Conservation (phyloP, 2,113 vertebrate genomes). For the Hoplias malabaricus region DNA sequence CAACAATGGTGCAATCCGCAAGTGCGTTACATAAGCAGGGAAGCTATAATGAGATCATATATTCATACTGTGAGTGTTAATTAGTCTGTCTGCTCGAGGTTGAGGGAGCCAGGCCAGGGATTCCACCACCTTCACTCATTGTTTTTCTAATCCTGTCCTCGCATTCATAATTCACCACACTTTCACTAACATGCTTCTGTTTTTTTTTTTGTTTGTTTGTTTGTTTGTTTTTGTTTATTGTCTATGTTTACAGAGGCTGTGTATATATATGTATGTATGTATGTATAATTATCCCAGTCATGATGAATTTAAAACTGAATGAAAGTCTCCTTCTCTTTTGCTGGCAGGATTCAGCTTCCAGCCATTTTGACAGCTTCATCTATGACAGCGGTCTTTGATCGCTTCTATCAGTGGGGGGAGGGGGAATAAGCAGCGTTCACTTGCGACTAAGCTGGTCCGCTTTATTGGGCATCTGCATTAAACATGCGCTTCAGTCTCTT, state of each 20-base stretch:
- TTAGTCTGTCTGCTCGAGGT: slow-evolving; percentile 67
- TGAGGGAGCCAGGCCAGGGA: slow-evolving; percentile 64
- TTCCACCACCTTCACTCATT: slow-evolving; percentile 66
- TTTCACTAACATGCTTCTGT: slow-evolving; percentile 37
- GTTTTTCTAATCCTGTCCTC: slow-evolving; percentile 68
- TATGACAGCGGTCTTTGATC: slow-evolving; percentile 70
- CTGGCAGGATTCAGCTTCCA: slow-evolving; percentile 65
- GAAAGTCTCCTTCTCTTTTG: slow-evolving; percentile 61
- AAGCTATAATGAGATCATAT: slow-evolving; percentile 71
- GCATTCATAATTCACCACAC: slow-evolving; percentile 74
- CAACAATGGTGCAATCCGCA: slow-evolving; percentile 59
- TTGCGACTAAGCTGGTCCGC: slow-evolving; percentile 30
- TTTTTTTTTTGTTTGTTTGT: slow-evolving; percentile 58
- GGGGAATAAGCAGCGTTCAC: slow-evolving; percentile 1
- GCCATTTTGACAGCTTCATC: slow-evolving; percentile 75
- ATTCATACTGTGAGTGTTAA: slow-evolving; percentile 73
- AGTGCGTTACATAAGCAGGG: slow-evolving; percentile 67
- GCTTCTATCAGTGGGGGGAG: slow-evolving; percentile 60
- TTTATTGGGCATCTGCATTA: slow-evolving; percentile 55
- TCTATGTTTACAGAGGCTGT: slow-evolving; percentile 56
- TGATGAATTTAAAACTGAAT: slow-evolving; percentile 63
- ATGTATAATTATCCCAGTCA: slow-evolving; percentile 61
- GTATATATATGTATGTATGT: too few species aligned
- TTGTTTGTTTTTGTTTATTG: too few species aligned
- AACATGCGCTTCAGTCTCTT: slow-evolving; percentile 60